phyloP scores from a whole-genome alignment of 2,113 vertebrate genomes.

The Mobula birostris region DNA sequence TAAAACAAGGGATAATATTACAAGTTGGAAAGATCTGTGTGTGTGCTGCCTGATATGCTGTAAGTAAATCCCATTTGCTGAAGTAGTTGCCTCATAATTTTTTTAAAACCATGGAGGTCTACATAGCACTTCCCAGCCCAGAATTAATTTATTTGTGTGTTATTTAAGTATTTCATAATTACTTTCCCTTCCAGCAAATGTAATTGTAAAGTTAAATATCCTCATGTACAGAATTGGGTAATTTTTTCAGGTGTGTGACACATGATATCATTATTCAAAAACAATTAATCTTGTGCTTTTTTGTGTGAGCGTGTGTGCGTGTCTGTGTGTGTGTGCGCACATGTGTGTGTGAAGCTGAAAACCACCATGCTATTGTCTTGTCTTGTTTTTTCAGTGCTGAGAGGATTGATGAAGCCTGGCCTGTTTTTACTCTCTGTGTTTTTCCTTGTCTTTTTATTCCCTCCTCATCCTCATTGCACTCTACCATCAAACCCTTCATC shows the following conservation, averaged over 20 bases:
- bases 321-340: not conserved
- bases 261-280: not conserved
- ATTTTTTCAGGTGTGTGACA: conserved; percentile 21
- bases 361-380: conserved; percentile 45
- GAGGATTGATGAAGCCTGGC: conserved; percentile 85
- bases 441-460: conserved; percentile 83
- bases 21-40: not conserved
- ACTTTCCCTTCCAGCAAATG: not conserved
- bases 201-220: not conserved
- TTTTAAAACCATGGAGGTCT: not conserved
- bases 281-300: not conserved
- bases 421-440: conserved; percentile 99
- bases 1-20: not conserved
- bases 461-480: conserved; percentile 87
- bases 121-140: conserved; percentile 23
- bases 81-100: not conserved
- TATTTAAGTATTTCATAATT: conserved; percentile 7
- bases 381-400: conserved; percentile 56
- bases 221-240: not conserved
- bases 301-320: conserved; percentile 6
- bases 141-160: not conserved
- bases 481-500: conserved; percentile 87
- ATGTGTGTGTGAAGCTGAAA: not conserved
- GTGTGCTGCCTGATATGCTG: not conserved
- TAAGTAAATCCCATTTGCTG: not conserved